These are phyloP conservation scores for Globodera ellingtonae DNA, from an alignment of 1,140 invertebrate species.

Conservation along the genomic window DNA sequence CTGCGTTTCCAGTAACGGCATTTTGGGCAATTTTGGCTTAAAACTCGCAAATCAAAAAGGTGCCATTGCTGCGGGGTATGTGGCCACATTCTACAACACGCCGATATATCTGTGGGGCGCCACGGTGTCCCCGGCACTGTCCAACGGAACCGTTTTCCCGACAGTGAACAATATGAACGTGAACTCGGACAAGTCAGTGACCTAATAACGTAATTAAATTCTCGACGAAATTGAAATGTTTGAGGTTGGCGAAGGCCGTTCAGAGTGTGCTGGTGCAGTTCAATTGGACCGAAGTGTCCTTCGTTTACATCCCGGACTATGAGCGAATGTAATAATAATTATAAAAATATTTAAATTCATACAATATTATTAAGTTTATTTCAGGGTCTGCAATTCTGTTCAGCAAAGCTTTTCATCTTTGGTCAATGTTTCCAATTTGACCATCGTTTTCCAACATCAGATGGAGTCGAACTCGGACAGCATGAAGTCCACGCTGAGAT, in stretches of 20 bases:
- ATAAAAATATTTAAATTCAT: background rate
- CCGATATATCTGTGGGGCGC: constrained; percentile 50
- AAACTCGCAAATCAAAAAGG: constrained; percentile 14
- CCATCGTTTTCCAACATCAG: constrained; percentile 14
- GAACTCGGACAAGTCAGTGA: constrained; percentile 38
- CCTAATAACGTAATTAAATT: background rate
- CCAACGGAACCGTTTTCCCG: constrained; percentile 35
- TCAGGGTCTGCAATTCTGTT: constrained; percentile 43
- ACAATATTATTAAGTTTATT: background rate
- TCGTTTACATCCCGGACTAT: constrained; percentile 39
- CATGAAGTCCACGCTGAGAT: constrained; percentile 34
- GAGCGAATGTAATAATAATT: constrained; percentile 13
- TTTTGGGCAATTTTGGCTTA: background rate
- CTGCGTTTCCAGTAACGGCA: constrained; percentile 34
- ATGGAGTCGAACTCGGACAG: constrained; percentile 10
- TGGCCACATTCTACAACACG: constrained; percentile 40
- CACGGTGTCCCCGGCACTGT: constrained; percentile 30
- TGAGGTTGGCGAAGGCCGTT: constrained; percentile 20
- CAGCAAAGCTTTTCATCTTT: constrained; percentile 38
- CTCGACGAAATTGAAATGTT: background rate
- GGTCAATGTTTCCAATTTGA: constrained; percentile 18
- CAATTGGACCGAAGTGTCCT: constrained; percentile 46
- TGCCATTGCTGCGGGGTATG: constrained; percentile 22
- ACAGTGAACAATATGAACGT: constrained; percentile 39
- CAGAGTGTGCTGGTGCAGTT: constrained; percentile 32